Conservation (phyloP, 35 echinoderm and acorn worm genomes). For the Apostichopus californicus region DNA sequence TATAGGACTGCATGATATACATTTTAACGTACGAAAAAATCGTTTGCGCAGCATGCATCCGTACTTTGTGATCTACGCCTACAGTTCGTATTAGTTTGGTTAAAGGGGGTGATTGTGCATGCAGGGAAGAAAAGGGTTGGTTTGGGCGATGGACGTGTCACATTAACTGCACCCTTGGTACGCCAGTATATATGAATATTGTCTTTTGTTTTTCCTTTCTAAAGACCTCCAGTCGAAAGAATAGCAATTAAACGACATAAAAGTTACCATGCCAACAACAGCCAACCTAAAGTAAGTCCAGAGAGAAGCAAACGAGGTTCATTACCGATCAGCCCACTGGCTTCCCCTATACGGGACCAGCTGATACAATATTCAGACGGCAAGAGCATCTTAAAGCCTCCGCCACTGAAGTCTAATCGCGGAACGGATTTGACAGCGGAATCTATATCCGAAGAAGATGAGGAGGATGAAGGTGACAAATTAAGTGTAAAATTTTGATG, state of each 20-base stretch:
- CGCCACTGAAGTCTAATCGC: constrained; percentile 14
- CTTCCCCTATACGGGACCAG: constrained; percentile 4
- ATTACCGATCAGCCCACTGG: constrained; percentile 36
- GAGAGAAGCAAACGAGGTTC: constrained; percentile 8
- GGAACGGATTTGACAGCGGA: background rate
- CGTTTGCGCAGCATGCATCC: no score
- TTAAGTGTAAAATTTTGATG: no score
- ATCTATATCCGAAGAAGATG: constrained; percentile 2
- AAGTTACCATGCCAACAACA: background rate
- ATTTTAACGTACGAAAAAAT: no score
- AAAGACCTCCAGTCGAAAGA: constrained; percentile 37
- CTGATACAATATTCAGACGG: constrained; percentile 27
- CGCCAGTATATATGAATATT: no score
- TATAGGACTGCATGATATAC: no score
- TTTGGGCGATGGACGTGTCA: no score
- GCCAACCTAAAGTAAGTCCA: constrained; percentile 13
- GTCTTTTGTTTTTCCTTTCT: background rate
- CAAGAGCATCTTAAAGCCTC: constrained; percentile 20
- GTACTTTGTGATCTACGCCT: no score
- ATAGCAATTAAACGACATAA: constrained; percentile 31
- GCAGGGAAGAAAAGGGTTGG: no score
- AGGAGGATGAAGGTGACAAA: constrained; percentile 22
- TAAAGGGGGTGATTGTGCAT: no score
- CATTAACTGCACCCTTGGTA: no score
- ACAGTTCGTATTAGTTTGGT: no score